Conservation (phyloP, 1,140 invertebrate genomes). For the Hermetia illucens region DNA sequence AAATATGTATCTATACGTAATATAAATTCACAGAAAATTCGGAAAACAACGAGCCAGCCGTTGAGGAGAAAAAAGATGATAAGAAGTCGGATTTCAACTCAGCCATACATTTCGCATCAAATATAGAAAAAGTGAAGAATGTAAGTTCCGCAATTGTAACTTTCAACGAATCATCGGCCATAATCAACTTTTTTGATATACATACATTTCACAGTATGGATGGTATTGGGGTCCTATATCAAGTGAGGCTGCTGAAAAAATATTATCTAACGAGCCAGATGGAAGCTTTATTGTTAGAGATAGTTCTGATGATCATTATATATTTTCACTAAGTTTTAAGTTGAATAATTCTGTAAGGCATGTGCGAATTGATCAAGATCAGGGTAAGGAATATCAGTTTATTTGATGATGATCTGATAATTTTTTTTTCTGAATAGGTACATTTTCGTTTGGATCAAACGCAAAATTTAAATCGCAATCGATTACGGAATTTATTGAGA, state of each 20-base stretch:
- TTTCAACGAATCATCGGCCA: not conserved
- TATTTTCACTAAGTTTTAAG: slow-evolving; percentile 93
- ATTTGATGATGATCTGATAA: not conserved
- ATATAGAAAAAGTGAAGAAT: slow-evolving; percentile 88
- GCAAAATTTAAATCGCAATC: slow-evolving; percentile 84
- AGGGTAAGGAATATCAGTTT: slow-evolving; percentile 49
- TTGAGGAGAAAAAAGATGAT: slow-evolving; percentile 11
- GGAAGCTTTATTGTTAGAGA: slow-evolving; percentile 94
- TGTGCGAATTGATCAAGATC: slow-evolving; percentile 93
- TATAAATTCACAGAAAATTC: slow-evolving; percentile 9
- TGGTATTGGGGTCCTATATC: slow-evolving; percentile 98
- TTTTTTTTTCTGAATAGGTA: slow-evolving; percentile 14
- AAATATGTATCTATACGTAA: no score
- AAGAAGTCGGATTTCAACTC: slow-evolving; percentile 16
- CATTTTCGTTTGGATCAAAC: slow-evolving; percentile 90
- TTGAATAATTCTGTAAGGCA: slow-evolving; percentile 84
- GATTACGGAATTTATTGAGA: slow-evolving; percentile 96
- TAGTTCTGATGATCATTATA: slow-evolving; percentile 93
- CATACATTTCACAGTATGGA: slow-evolving; percentile 55
- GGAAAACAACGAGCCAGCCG: slow-evolving; percentile 21
- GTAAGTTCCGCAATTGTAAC: slow-evolving; percentile 49
- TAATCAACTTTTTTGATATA: slow-evolving; percentile 7
- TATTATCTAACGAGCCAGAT: slow-evolving; percentile 86
- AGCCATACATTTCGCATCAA: slow-evolving; percentile 70
- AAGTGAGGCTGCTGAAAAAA: slow-evolving; percentile 85